Conservation (phyloP, 2,113 vertebrate species). For the Sterna hirundo region DNA sequence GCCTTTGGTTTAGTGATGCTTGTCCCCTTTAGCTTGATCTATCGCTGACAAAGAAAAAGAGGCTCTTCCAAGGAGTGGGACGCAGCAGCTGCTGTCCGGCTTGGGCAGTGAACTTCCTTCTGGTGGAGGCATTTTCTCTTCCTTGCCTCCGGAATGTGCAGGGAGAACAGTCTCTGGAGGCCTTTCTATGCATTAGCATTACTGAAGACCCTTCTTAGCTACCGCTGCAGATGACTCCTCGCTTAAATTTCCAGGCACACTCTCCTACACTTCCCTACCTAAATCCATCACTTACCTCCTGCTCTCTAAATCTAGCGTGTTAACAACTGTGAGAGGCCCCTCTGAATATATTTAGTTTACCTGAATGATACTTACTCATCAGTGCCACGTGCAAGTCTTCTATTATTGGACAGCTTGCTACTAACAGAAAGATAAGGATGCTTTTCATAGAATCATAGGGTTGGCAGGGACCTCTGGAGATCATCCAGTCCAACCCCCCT, state of each 20-base stretch:
- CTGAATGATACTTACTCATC: neutral
- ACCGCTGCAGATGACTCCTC: neutral
- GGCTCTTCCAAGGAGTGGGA: neutral
- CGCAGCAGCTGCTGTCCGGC: neutral
- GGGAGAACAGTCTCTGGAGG: neutral
- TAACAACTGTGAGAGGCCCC: conserved; percentile 9
- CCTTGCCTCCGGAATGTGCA: neutral
- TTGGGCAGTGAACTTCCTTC: neutral
- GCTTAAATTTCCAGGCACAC: neutral
- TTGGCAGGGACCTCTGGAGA: no score
- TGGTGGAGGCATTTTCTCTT: neutral
- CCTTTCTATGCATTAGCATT: neutral
- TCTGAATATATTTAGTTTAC: conserved; percentile 21
- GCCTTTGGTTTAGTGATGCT: neutral
- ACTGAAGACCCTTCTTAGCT: neutral
- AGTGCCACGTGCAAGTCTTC: neutral
- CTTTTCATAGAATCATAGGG: neutral
- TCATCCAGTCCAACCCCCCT: no score
- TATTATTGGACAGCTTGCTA: neutral
- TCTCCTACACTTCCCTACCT: neutral
- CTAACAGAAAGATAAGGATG: neutral
- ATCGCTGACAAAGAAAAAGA: neutral
- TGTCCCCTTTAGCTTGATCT: conserved; percentile 3
- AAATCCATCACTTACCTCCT: neutral
- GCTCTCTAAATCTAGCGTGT: neutral